Conservation (phyloP, 2,888 invertebrate genomes). For the Bembecia ichneumoniformis region DNA sequence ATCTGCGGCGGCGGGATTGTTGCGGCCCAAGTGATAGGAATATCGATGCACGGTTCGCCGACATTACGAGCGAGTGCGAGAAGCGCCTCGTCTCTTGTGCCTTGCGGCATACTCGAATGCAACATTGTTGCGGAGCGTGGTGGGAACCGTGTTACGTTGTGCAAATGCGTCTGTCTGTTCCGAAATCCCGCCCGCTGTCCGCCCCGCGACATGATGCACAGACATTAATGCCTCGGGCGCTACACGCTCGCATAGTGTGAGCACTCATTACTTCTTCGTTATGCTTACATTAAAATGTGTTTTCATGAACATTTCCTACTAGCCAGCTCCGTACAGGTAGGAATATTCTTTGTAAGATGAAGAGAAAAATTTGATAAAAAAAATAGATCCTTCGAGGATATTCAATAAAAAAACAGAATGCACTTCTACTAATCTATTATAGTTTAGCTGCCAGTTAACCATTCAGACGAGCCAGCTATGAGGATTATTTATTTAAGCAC, state of each 20-base stretch:
- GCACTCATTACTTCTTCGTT: neutral
- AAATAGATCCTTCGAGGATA: no score
- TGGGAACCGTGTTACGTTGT: neutral
- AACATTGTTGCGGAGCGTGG: conserved; percentile 8
- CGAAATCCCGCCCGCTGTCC: neutral
- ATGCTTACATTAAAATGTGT: neutral
- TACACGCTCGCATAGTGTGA: neutral
- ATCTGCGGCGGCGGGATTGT: conserved; percentile 5
- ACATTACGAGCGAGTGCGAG: no score
- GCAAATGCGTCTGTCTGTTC: neutral
- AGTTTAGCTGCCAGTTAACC: no score
- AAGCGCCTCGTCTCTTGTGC: neutral
- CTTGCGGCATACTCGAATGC: conserved; percentile 1
- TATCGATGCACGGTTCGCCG: neutral
- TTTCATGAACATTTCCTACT: no score
- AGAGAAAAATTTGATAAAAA: no score
- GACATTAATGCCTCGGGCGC: neutral
- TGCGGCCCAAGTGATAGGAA: neutral
- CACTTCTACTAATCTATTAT: no score
- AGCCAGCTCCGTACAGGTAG: no score
- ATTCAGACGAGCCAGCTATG: no score
- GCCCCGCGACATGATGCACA: neutral
- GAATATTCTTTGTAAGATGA: no score
- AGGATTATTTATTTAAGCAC: no score
- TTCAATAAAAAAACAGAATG: no score